phyloP scores from a whole-genome alignment of 2,888 invertebrate species.

The Eledone cirrhosa region DNA sequence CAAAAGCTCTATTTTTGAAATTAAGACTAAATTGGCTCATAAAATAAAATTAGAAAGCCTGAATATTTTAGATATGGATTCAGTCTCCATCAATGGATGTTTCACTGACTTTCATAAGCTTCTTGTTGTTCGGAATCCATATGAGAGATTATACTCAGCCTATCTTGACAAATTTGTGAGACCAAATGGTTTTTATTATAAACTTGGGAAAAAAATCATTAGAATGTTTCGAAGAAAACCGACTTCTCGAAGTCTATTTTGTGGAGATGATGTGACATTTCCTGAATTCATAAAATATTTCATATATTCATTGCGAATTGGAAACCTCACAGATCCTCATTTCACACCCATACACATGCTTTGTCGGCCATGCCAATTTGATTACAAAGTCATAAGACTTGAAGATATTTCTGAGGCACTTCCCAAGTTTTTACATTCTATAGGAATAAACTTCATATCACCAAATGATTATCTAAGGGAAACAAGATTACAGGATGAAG shows the following conservation, averaged over 20 bases:
- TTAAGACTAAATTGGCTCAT: conserved; percentile 10
- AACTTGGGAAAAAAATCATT: conserved; percentile 34
- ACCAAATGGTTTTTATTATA: conserved; percentile 42
- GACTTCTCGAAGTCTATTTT: conserved; percentile 30
- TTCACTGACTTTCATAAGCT: neutral
- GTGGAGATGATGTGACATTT: conserved; percentile 45
- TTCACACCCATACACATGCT: conserved; percentile 20
- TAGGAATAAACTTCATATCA: neutral
- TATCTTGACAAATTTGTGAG: conserved; percentile 43
- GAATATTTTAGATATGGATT: neutral
- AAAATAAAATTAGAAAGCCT: neutral
- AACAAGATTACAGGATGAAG: neutral
- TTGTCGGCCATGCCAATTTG: neutral
- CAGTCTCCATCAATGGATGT: neutral
- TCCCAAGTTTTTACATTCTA: neutral
- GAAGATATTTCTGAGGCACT: neutral
- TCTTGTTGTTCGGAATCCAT: conserved; percentile 17
- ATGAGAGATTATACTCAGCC: conserved; percentile 35
- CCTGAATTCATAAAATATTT: conserved; percentile 41
- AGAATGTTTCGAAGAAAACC: conserved; percentile 32
- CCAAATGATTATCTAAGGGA: neutral
- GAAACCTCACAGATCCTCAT: neutral
- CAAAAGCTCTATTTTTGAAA: neutral
- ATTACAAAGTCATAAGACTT: conserved; percentile 1
- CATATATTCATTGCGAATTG: conserved; percentile 18